These are phyloP conservation scores for Squalus acanthias DNA, from an alignment of 2,797 vertebrate species.

Conservation along the genomic window DNA sequence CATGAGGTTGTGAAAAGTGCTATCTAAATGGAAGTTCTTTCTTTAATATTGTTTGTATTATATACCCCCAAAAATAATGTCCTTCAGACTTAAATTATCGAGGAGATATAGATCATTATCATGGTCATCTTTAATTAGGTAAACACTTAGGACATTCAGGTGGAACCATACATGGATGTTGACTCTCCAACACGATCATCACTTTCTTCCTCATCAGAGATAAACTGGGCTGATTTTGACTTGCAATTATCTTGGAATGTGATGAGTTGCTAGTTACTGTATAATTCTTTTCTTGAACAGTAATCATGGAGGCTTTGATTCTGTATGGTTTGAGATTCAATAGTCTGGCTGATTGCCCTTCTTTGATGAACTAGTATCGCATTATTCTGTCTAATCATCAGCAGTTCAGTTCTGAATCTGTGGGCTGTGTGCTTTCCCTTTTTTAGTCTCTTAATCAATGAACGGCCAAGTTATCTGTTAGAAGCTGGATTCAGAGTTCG, in stretches of 20 bases:
- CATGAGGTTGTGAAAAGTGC: background rate
- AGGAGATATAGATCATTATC: background rate
- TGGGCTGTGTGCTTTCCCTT: background rate
- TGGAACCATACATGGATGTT: background rate
- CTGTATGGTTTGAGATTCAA: constrained; percentile 5
- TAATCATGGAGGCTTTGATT: constrained; percentile 21
- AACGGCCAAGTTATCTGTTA: background rate
- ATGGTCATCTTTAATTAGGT: background rate
- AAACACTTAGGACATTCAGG: background rate
- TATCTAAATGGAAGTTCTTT: background rate
- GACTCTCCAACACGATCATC: background rate
- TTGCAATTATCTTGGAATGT: background rate
- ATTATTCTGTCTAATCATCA: constrained; percentile 22
- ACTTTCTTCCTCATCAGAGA: constrained; percentile 2
- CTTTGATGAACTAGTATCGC: background rate
- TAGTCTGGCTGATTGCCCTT: constrained; percentile 14
- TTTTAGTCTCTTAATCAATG: background rate
- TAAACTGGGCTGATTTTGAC: background rate
- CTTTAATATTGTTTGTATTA: background rate
- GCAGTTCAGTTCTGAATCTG: background rate
- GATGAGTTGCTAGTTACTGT: constrained; percentile 13
- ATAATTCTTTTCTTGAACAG: background rate
- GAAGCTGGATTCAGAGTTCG: background rate
- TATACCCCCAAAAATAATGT: background rate
- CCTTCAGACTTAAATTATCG: background rate